Conservation (phyloP, 2,797 vertebrate species). For the Dicrostonyx torquatus region DNA sequence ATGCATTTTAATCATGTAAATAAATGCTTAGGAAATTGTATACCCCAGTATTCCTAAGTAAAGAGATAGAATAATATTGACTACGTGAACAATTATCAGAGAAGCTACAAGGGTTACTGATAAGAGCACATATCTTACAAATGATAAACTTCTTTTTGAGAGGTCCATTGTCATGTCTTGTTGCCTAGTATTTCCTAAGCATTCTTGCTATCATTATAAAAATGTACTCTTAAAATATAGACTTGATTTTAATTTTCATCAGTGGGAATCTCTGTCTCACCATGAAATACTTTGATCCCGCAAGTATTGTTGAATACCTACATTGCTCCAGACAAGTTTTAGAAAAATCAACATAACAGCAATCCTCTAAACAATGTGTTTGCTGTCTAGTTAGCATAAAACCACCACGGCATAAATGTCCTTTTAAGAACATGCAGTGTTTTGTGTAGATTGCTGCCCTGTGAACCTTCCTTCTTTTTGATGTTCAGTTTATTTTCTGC, state of each 20-base stretch:
- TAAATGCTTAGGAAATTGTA: not conserved
- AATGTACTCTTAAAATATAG: not conserved
- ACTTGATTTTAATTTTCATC: not conserved
- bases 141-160: not conserved
- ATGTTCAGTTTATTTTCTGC: not conserved
- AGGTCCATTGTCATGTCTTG: not conserved
- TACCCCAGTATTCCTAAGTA: not conserved
- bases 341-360: not conserved
- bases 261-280: not conserved
- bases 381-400: not conserved
- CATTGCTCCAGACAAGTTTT: not conserved
- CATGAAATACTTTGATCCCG: constrained; percentile 2
- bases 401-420: not conserved
- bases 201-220: not conserved
- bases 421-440: not conserved
- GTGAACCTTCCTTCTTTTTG: not conserved
- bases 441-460: not conserved
- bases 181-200: not conserved
- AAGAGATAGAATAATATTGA: not conserved
- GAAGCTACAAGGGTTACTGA: not conserved
- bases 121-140: not conserved
- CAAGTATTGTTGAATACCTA: not conserved
- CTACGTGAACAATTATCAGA: not conserved
- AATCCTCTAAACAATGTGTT: not conserved
- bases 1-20: not conserved